Conservation (phyloP, 2,113 vertebrate genomes). For the Amia ocellicauda region DNA sequence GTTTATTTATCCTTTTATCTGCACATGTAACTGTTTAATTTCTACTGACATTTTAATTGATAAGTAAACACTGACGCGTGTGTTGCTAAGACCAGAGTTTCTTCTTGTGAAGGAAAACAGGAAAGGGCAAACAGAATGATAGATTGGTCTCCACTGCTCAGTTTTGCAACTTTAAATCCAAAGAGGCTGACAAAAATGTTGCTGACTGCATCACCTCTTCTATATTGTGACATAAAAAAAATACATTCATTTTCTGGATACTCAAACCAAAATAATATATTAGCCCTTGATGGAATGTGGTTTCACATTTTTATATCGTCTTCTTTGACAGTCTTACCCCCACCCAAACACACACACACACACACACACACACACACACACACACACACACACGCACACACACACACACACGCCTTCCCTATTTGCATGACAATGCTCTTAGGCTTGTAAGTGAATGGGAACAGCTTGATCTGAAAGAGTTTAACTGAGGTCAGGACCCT, state of each 20-base stretch:
- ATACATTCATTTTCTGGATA: not conserved
- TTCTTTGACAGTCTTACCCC: too few relatives aligned
- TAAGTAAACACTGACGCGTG: constrained; percentile 17
- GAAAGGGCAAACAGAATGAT: not conserved
- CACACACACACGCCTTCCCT: constrained; percentile 9
- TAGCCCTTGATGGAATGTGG: not conserved
- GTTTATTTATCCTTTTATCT: constrained; percentile 26
- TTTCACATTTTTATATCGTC: not conserved
- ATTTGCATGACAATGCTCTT: constrained; percentile 44
- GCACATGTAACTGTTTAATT: constrained; percentile 31
- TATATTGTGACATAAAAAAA: too few relatives aligned
- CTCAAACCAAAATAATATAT: not conserved
- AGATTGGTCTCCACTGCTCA: not conserved
- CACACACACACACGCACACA: constrained; percentile 11
- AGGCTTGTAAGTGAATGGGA: constrained; percentile 28
- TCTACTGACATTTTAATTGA: constrained; percentile 32
- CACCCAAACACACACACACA: not conserved
- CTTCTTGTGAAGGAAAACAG: not conserved
- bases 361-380: constrained; percentile 18
- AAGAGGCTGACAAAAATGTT: not conserved
- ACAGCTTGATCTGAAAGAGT: constrained; percentile 29
- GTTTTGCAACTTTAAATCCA: not conserved
- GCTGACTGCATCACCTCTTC: constrained; percentile 1
- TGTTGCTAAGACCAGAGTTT: not conserved
- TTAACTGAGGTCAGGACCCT: constrained; percentile 37